Percentiles rank a stretch among this genome's conserved stretches.
These are phyloP conservation scores for Hirtodrosophila cameraria DNA, from an alignment of 2,888 invertebrate genomes.

Conservation along the genomic window DNA sequence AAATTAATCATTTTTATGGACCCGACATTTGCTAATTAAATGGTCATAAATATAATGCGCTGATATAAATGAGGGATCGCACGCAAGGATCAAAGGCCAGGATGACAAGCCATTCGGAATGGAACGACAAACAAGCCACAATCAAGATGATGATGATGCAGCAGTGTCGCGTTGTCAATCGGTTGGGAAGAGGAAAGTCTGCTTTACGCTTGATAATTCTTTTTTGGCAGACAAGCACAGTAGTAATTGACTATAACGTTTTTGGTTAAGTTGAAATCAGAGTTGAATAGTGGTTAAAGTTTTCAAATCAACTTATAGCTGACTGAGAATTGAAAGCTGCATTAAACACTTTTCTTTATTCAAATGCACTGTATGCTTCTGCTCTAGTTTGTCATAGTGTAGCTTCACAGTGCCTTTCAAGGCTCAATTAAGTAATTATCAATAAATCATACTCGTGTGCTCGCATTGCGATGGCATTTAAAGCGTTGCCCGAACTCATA, in stretches of 20 bases:
- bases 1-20: conserved; percentile 59
- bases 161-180: conserved; percentile 25
- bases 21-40: conserved; percentile 57
- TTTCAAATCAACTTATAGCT: neutral
- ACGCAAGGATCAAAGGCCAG: conserved; percentile 32
- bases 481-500: conserved; percentile 40
- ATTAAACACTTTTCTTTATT: neutral
- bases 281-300: neutral
- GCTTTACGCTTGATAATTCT: neutral
- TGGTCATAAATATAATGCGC: conserved; percentile 50
- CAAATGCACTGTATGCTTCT: neutral
- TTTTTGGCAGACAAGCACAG: conserved; percentile 17
- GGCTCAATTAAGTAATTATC: conserved; percentile 26
- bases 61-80: conserved; percentile 39
- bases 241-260: neutral
- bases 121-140: conserved; percentile 29
- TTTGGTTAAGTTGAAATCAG: too few relatives aligned
- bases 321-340: neutral
- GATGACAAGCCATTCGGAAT: conserved; percentile 30
- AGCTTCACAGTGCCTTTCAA: conserved; percentile 29
- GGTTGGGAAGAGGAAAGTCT: conserved; percentile 10
- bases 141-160: conserved; percentile 45
- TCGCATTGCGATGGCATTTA: conserved; percentile 34
- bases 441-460: conserved; percentile 65
- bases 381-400: neutral